A percentile compares a stretch with the other conserved stretches of the same genome.
phyloP scores from a whole-genome alignment of 2,888 invertebrate genomes.

The Alcis repandata region DNA sequence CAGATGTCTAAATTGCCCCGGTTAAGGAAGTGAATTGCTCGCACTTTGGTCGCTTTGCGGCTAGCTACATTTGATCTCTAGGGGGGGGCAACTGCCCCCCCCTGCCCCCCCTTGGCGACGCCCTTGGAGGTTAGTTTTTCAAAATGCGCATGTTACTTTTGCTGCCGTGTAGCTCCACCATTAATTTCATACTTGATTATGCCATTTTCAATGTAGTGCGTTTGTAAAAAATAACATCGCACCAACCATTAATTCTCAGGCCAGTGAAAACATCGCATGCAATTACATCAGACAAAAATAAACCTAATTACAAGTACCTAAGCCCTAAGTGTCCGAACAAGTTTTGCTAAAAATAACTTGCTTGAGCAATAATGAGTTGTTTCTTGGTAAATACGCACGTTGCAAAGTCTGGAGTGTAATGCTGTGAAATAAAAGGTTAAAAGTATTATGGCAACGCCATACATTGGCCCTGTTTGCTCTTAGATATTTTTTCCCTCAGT shows the following conservation, averaged over 20 bases:
- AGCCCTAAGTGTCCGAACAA: slow-evolving; percentile 37
- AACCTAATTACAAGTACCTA: slow-evolving; percentile 38
- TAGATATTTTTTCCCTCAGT: too few relatives aligned
- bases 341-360: slow-evolving; percentile 57
- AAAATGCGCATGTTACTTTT: too few relatives aligned
- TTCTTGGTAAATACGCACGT: slow-evolving; percentile 51
- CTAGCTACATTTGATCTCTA: too few relatives aligned
- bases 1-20: too few relatives aligned
- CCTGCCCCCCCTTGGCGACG: too few relatives aligned
- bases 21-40: too few relatives aligned
- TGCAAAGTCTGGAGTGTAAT: slow-evolving; percentile 9
- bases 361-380: slow-evolving; percentile 59
- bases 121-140: too few relatives aligned
- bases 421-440: slow-evolving; percentile 8
- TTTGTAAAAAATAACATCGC: neutral
- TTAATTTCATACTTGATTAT: too few relatives aligned
- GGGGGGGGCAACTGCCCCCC: too few relatives aligned
- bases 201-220: too few relatives aligned
- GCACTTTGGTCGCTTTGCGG: too few relatives aligned
- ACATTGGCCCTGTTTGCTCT: neutral
- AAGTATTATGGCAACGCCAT: neutral
- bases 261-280: neutral
- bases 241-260: neutral
- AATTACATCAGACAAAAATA: slow-evolving; percentile 34
- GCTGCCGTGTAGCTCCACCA: too few relatives aligned